Conservation (phyloP, 2,797 vertebrate genomes). For the Babyrousa celebensis region DNA sequence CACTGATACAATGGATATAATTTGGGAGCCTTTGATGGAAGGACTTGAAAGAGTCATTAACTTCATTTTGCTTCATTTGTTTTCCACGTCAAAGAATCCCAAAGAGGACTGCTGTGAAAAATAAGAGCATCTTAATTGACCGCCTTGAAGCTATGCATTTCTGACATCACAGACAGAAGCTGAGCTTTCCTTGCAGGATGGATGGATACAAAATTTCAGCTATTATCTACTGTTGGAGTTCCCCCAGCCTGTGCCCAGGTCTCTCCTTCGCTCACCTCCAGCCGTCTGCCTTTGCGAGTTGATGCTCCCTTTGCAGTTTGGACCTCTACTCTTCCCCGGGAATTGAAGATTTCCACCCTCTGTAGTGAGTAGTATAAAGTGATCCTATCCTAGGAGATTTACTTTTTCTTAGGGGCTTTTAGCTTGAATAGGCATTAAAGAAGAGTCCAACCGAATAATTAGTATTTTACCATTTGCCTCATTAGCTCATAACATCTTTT, state of each 20-base stretch:
- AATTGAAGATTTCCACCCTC: not conserved
- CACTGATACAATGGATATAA: constrained; percentile 61
- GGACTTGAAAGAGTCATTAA: constrained; percentile 76
- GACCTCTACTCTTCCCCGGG: not conserved
- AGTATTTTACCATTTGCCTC: constrained; percentile 33
- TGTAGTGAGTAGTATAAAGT: not conserved
- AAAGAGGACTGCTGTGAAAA: constrained; percentile 68
- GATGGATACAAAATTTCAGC: not conserved
- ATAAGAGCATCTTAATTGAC: constrained; percentile 71
- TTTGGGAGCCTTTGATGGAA: constrained; percentile 72
- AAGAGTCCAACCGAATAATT: not conserved
- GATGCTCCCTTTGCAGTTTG: not conserved
- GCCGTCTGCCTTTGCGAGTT: not conserved
- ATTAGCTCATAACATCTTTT: not conserved
- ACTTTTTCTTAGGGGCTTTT: constrained; percentile 12
- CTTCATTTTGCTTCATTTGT: constrained; percentile 82
- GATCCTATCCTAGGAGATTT: not conserved
- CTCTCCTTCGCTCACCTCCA: not conserved
- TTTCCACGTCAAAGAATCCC: constrained; percentile 63
- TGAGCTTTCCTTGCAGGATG: not conserved
- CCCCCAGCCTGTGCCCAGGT: not conserved
- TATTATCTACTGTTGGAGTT: not conserved
- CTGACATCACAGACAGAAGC: not conserved
- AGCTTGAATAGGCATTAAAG: not conserved
- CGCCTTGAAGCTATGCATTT: constrained; percentile 53